A percentile compares a stretch with the other conserved stretches of the same genome.
Evolutionary conservation across 2,113 vertebrate species (phyloP).

Genomic region (Smithornis capensis): DNA sequence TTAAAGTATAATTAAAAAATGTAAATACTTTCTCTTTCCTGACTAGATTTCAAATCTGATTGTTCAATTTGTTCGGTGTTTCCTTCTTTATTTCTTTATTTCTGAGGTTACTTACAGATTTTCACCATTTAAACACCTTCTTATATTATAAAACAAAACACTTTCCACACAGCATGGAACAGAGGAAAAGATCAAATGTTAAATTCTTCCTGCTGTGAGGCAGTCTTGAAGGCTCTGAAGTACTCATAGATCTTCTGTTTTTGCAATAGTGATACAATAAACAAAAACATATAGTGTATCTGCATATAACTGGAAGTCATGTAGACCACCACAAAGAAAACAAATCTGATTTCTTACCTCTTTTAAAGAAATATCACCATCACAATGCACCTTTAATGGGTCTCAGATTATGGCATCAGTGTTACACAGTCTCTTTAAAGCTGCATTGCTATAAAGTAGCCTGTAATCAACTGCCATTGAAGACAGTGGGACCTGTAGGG

Average conservation of each 20-base stretch:
- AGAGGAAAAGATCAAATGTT: slow-evolving; percentile 27
- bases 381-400: background rate
- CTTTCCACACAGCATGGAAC: background rate
- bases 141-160: background rate
- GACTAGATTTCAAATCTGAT: background rate
- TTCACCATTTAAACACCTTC: background rate
- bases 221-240: background rate
- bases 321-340: background rate
- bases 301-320: background rate
- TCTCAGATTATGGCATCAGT: background rate
- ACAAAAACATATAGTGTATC: background rate
- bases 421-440: background rate
- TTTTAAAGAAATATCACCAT: background rate
- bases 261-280: background rate
- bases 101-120: background rate
- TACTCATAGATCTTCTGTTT: background rate
- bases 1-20: fast-evolving
- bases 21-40: background rate
- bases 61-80: background rate
- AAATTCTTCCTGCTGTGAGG: background rate
- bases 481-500: background rate
- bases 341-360: background rate
- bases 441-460: background rate
- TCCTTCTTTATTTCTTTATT: background rate
- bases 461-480: background rate